These are phyloP conservation scores for Struthio camelus DNA, from an alignment of 2,113 vertebrate species.

Conservation along the genomic window DNA sequence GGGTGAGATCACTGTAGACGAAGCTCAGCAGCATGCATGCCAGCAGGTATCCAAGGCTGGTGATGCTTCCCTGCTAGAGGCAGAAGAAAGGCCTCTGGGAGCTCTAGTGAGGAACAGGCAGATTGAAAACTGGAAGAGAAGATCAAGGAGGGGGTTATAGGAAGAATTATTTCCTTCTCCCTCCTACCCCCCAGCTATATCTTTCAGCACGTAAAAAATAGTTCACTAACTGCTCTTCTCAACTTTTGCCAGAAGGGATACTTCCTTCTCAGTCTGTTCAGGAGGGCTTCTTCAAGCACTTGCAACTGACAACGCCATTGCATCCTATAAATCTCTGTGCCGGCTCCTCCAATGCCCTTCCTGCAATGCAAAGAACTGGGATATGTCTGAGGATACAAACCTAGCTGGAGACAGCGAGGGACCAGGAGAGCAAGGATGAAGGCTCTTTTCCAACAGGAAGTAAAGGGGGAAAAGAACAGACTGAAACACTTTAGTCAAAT, in stretches of 20 bases:
- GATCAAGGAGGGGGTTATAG: background rate
- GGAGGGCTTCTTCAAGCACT: background rate
- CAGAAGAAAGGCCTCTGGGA: background rate
- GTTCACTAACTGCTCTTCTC: background rate
- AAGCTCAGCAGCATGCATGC: background rate
- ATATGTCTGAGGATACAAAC: background rate
- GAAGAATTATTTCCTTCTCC: background rate
- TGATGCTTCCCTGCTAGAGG: background rate
- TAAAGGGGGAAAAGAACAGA: background rate
- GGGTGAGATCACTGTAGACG: background rate
- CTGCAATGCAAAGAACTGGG: background rate
- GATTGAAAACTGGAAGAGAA: background rate
- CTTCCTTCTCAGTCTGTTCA: background rate
- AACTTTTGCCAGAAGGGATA: background rate
- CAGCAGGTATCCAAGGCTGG: background rate
- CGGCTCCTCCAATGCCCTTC: background rate
- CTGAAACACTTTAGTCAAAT: conserved; percentile 59
- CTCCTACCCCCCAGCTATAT: background rate
- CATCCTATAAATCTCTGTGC: background rate
- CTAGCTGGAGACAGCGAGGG: background rate
- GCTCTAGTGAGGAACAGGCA: background rate
- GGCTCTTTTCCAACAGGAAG: background rate
- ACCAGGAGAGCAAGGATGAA: background rate
- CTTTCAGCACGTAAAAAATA: background rate
- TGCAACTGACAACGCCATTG: background rate